Conservation (phyloP, 1,140 invertebrate species). For the Sycophaga agraensis region DNA sequence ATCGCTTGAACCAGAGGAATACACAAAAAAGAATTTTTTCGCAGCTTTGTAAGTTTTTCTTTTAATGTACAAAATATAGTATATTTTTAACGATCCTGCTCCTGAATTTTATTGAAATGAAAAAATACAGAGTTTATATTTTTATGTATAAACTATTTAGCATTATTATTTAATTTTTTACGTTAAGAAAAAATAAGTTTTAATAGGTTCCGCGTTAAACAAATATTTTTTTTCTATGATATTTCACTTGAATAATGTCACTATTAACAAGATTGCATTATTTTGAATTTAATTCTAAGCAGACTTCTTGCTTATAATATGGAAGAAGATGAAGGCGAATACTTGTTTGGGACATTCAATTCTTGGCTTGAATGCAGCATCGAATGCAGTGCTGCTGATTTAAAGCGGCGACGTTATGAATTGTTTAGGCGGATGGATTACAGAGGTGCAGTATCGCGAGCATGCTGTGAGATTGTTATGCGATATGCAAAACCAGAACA, state of each 20-base stretch:
- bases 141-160: too few relatives aligned
- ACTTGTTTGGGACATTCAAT: background rate
- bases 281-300: too few relatives aligned
- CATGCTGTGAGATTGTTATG: slow-evolving; percentile 60
- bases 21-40: slow-evolving; percentile 61
- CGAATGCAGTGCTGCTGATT: slow-evolving; percentile 37
- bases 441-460: slow-evolving; percentile 58
- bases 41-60: slow-evolving; percentile 59
- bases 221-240: too few relatives aligned
- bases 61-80: too few relatives aligned
- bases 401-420: slow-evolving; percentile 49
- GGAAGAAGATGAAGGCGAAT: slow-evolving; percentile 60
- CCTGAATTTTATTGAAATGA: too few relatives aligned
- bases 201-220: too few relatives aligned
- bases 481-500: slow-evolving; percentile 35
- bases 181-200: too few relatives aligned
- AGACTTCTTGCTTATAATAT: slow-evolving; percentile 64
- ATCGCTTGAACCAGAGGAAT: slow-evolving; percentile 53
- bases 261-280: too few relatives aligned
- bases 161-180: too few relatives aligned
- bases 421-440: slow-evolving; percentile 58
- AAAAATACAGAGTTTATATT: too few relatives aligned
- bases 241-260: too few relatives aligned
- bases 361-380: slow-evolving; percentile 40
- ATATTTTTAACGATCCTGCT: too few relatives aligned